Conservation (phyloP, 2,113 vertebrate species). For the Notothenia rossii region DNA sequence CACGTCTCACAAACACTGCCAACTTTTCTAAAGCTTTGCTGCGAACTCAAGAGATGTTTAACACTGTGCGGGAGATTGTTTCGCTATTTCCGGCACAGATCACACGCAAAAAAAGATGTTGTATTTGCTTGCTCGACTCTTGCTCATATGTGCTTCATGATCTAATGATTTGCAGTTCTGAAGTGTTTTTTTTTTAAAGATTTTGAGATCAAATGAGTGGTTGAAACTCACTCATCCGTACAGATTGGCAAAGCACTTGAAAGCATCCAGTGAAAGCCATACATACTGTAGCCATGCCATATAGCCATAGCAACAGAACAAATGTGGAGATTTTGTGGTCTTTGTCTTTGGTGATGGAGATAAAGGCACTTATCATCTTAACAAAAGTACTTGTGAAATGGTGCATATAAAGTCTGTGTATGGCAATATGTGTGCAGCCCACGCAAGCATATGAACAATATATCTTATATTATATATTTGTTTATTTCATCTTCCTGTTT, state of each 20-base stretch:
- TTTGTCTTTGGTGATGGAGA: constrained; percentile 56
- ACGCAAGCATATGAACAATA: constrained; percentile 13
- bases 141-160: constrained; percentile 33
- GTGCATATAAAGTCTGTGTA: constrained; percentile 19
- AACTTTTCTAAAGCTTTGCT: constrained; percentile 57
- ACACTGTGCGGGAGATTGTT: constrained; percentile 55
- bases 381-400: neutral
- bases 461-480: neutral
- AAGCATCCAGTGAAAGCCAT: constrained; percentile 47
- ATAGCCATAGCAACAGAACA: constrained; percentile 35
- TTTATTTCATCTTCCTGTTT: neutral
- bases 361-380: constrained; percentile 41
- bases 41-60: constrained; percentile 53
- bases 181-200: constrained; percentile 30
- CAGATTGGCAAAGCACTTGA: constrained; percentile 60
- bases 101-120: constrained; percentile 22
- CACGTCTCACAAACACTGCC: constrained; percentile 56
- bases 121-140: constrained; percentile 27
- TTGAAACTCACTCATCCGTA: constrained; percentile 68
- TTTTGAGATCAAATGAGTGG: constrained; percentile 67
- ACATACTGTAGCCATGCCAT: constrained; percentile 56
- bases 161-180: constrained; percentile 56
- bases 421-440: constrained; percentile 19
- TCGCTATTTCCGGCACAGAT: constrained; percentile 41
- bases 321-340: constrained; percentile 30